Percentiles rank a stretch among this genome's conserved stretches.
phyloP scores from a whole-genome alignment of 2,113 vertebrate species.

The Sebastes fasciatus region DNA sequence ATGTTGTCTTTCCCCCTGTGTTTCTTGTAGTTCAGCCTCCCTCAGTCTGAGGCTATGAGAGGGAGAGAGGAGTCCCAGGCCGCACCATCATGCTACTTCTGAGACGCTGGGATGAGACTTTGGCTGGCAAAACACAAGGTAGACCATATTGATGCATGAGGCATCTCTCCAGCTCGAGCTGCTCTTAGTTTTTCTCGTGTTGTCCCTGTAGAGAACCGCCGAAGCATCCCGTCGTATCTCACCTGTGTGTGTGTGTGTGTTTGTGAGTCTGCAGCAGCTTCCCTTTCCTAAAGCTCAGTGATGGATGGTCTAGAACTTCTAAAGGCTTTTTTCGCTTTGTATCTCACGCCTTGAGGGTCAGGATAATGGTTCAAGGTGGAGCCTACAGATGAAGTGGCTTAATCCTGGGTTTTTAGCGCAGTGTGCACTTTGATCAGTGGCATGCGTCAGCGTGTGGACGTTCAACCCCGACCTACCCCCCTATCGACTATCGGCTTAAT shows the following conservation, averaged over 20 bases:
- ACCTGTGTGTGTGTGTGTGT: conserved; percentile 29
- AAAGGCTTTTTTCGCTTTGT: conserved; percentile 34
- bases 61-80: conserved; percentile 83
- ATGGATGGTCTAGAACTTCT: conserved; percentile 67
- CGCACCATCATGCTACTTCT: conserved; percentile 87
- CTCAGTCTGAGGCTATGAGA: conserved; percentile 87
- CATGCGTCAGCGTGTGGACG: conserved; percentile 28
- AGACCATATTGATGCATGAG: conserved; percentile 52
- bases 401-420: conserved; percentile 64
- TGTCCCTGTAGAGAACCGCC: conserved; percentile 17
- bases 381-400: conserved; percentile 52
- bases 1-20: conserved; percentile 22
- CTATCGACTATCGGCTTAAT: conserved; percentile 69
- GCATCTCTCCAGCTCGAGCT: neutral
- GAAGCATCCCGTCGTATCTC: conserved; percentile 46
- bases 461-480: conserved; percentile 42
- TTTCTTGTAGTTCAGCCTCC: conserved; percentile 72
- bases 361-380: conserved; percentile 73
- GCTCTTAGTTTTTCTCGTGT: neutral
- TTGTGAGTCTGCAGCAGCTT: conserved; percentile 40
- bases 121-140: conserved; percentile 84
- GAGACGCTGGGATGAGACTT: conserved; percentile 84
- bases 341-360: conserved; percentile 54
- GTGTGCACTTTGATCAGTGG: conserved; percentile 67
- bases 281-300: conserved; percentile 45